phyloP scores from a whole-genome alignment of 2,888 invertebrate genomes.

The Pantelozetes paolii region DNA sequence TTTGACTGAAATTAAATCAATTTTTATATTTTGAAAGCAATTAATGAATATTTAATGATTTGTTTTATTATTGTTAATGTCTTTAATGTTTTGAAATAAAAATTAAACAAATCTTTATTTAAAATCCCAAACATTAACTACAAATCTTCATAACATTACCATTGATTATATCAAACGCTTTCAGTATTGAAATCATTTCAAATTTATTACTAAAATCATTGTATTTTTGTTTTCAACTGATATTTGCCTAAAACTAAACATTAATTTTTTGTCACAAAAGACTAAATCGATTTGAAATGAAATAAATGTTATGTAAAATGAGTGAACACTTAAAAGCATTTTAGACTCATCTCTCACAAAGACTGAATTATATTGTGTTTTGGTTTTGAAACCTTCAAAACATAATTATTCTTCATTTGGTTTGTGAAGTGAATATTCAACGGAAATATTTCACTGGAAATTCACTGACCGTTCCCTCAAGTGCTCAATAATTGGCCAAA shows the following conservation, averaged over 20 bases:
- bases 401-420: conserved; percentile 18
- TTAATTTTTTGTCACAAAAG: neutral
- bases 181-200: neutral
- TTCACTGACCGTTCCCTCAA: neutral
- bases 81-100: no score
- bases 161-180: neutral
- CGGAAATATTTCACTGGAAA: no score
- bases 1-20: no score
- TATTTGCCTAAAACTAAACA: neutral
- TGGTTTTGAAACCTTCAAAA: neutral
- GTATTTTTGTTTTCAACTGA: neutral
- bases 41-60: no score
- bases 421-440: neutral
- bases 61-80: no score
- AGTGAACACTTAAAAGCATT: neutral
- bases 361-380: neutral
- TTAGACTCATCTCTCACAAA: neutral
- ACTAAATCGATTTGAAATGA: neutral
- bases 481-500: neutral
- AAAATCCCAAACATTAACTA: no score
- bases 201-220: neutral
- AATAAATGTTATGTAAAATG: conserved; percentile 1
- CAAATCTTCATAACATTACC: no score
- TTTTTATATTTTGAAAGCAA: no score
- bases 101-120: no score